These are phyloP conservation scores for Manis pentadactyla DNA, from an alignment of 2,797 vertebrate genomes.

Conservation along the genomic window DNA sequence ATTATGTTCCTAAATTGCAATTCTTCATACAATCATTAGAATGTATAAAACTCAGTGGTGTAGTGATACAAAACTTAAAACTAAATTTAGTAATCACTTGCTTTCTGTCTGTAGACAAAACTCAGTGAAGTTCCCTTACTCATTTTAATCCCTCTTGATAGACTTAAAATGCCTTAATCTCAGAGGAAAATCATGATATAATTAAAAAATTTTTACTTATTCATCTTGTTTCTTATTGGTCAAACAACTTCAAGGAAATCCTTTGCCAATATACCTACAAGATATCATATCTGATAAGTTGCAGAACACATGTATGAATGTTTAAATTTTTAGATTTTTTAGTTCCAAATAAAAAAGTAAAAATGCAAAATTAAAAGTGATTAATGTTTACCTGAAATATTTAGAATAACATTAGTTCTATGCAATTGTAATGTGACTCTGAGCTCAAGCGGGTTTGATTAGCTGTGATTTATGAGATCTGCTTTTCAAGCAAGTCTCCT, in stretches of 20 bases:
- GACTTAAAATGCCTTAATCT: background rate
- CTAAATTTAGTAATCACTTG: constrained; percentile 2
- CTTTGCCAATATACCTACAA: background rate
- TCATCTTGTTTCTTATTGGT: background rate
- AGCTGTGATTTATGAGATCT: background rate
- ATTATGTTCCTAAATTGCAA: background rate
- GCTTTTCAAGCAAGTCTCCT: constrained; percentile 15
- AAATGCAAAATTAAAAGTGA: constrained; percentile 30
- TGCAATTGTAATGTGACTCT: background rate
- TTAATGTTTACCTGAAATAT: background rate
- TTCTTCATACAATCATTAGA: constrained; percentile 4
- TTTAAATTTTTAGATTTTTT: constrained; percentile 10
- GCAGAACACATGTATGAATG: background rate
- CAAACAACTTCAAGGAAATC: background rate
- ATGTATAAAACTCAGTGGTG: constrained; percentile 18
- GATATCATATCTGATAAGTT: background rate
- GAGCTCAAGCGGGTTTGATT: background rate
- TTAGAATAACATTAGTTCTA: background rate
- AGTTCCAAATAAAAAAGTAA: background rate
- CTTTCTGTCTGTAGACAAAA: background rate
- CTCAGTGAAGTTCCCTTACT: background rate
- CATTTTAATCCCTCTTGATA: background rate
- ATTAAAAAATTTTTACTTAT: background rate
- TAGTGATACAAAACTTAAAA: background rate
- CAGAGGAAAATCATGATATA: background rate